A percentile compares a stretch with the other conserved stretches of the same genome.
phyloP scores from a whole-genome alignment of 2,113 vertebrate genomes.

The human region GRCh38 chr19:32469501-32470000 shows the following conservation, averaged over 20 bases:
- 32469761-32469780: neutral
- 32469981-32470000: constrained; percentile 77
- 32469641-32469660: constrained; percentile 28
- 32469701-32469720: neutral
- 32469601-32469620: neutral
- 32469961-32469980: constrained; percentile 72
- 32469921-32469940: constrained; percentile 56
- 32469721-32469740: neutral
- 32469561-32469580: neutral
- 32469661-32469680: neutral
- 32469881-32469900: constrained; percentile 55
- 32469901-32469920: constrained; percentile 72
- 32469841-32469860: neutral
- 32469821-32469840: neutral
- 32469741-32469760: neutral
- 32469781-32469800: constrained; percentile 41
- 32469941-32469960: constrained; percentile 47
- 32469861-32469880: constrained; percentile 65
- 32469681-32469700: neutral
- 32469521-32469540: neutral
- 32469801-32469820: neutral
- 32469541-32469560: neutral
- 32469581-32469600: neutral
- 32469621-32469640: neutral
- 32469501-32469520: no score